A percentile compares a stretch with the other conserved stretches of the same genome.
Conservation (phyloP, 2,888 invertebrate species). For the Amblyjoppa fuscipennis region DNA sequence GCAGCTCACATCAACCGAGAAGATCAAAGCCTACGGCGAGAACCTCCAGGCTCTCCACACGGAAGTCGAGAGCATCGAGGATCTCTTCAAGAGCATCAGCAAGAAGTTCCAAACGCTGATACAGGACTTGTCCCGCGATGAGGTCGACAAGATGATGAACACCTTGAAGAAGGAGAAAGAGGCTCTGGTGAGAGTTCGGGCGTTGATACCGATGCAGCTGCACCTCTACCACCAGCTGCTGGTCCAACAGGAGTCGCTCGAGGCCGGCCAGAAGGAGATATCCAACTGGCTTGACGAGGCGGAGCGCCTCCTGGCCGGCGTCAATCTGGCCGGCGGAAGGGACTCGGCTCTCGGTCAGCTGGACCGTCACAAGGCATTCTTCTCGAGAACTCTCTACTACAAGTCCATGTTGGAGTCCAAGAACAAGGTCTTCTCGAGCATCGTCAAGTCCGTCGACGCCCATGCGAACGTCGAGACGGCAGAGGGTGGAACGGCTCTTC, state of each 20-base stretch:
- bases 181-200: conserved; percentile 93
- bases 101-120: conserved; percentile 96
- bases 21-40: conserved; percentile 93
- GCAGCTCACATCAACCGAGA: conserved; percentile 91
- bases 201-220: conserved; percentile 92
- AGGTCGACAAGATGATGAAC: conserved; percentile 96
- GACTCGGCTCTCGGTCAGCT: conserved; percentile 91
- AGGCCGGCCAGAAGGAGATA: conserved; percentile 94
- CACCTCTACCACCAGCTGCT: conserved; percentile 93
- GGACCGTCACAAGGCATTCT: conserved; percentile 94
- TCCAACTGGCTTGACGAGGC: conserved; percentile 95
- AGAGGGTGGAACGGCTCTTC: conserved; percentile 90
- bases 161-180: conserved; percentile 96
- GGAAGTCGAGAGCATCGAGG: conserved; percentile 95
- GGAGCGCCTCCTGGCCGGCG: conserved; percentile 89
- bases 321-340: conserved; percentile 88
- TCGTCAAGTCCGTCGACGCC: conserved; percentile 92
- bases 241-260: conserved; percentile 95
- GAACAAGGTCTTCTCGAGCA: conserved; percentile 96
- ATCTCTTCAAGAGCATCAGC: conserved; percentile 95
- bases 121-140: conserved; percentile 95
- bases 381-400: conserved; percentile 95
- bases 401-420: conserved; percentile 97
- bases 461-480: conserved; percentile 92
- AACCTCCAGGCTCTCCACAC: conserved; percentile 91